A percentile compares a stretch with the other conserved stretches of the same genome.
These are phyloP conservation scores for Chrysolina americana DNA, from an alignment of 2,888 invertebrate genomes.

Conservation along the genomic window DNA sequence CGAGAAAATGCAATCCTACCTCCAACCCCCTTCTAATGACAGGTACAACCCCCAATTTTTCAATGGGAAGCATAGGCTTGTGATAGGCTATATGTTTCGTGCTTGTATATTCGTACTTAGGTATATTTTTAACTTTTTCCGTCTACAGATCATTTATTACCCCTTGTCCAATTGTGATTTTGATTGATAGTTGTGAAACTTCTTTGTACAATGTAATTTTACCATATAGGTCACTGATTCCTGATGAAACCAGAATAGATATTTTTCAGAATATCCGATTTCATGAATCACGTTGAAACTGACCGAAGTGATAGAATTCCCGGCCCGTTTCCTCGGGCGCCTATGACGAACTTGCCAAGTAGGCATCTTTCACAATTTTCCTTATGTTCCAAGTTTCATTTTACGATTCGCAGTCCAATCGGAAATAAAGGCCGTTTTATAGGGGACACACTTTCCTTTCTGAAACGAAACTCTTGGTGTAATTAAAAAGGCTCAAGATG, in stretches of 20 bases:
- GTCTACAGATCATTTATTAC: no score
- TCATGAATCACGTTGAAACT: neutral
- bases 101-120: no score
- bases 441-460: neutral
- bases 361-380: constrained; percentile 13
- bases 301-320: neutral
- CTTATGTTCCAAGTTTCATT: constrained; percentile 11
- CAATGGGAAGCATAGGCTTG: no score
- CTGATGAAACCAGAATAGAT: neutral
- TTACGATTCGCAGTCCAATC: constrained; percentile 15
- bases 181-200: no score
- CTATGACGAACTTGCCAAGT: constrained; percentile 8
- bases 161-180: no score
- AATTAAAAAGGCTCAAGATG: constrained; percentile 19
- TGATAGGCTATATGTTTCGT: no score
- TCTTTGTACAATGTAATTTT: no score
- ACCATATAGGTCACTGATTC: neutral
- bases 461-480: constrained; percentile 1
- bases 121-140: no score
- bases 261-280: neutral
- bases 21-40: no score
- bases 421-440: constrained; percentile 18
- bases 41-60: no score
- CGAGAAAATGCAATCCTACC: no score
- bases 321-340: neutral